A percentile compares a stretch with the other conserved stretches of the same genome.
Evolutionary conservation across 2,113 vertebrate species (phyloP).

Genomic region (Nycticryphes semicollaris): DNA sequence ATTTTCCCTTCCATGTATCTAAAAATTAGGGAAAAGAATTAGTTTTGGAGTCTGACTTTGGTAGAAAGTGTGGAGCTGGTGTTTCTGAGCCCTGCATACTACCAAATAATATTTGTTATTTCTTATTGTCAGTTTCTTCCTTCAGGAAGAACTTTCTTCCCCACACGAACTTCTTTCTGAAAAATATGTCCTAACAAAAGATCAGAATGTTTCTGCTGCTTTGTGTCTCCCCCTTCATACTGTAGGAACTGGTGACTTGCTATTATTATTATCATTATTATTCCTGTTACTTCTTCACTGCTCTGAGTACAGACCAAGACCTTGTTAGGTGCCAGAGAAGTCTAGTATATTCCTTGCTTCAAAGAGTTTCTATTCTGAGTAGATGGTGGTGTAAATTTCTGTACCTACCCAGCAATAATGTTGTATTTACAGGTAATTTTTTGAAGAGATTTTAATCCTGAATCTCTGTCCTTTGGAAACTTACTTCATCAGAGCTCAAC

Average conservation of each 20-base stretch:
- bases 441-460: not conserved
- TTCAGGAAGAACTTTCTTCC: not conserved
- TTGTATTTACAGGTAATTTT: not conserved
- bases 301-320: not conserved
- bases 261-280: not conserved
- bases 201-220: not conserved
- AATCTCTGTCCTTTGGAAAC: not conserved
- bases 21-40: not conserved
- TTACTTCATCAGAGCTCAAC: not conserved
- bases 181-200: not conserved
- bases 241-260: not conserved
- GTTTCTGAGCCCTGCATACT: not conserved
- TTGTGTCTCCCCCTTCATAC: not conserved
- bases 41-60: not conserved
- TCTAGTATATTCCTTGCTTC: not conserved
- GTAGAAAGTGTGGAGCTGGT: not conserved
- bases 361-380: not conserved
- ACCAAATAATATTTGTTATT: not conserved
- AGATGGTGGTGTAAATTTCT: not conserved
- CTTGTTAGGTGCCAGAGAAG: not conserved
- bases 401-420: not conserved
- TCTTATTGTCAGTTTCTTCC: not conserved
- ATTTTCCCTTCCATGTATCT: not conserved
- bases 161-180: not conserved
- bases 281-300: not conserved